Evolutionary conservation across 2,113 vertebrate genomes (phyloP), one percentile per base, ranked within the genome.

Genomic region (Otocyon megalotis): DNA sequence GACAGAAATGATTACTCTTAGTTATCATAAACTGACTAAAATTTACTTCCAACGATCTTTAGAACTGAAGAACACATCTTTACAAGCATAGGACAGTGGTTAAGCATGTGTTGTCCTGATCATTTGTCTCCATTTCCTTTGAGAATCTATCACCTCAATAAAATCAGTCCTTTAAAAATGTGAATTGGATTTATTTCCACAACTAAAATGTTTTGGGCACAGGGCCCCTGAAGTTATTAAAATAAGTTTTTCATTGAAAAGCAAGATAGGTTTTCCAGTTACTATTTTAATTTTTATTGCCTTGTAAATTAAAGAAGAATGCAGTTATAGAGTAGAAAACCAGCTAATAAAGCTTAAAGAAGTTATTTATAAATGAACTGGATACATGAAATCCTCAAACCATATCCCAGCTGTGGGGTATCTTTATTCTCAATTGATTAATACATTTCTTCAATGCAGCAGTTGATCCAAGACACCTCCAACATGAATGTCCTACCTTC

Each of bases 201-300:
- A 65, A n/a, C 79, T 88, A 82, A 96, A 95, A 86, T 26, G 24
- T 84, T 92, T 90, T 79, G 53, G 20, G 80, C 83, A 92, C 53
- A 37, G 63, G 90, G 74, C 35, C 80, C 37, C 62, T 54, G 60
- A 90, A 88, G 79, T 96, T 85, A 89, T 82, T 91, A 91, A 96
- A 90, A 92, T 76, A 88, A 96, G 86, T 60, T 88, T 24, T 93
- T 93, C 89, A 69, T 93, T 93, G 94, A 89, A 96, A 95, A 63
- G 74, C 43, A 74, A 84, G 60, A 80, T 92, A 92, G 63, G 56
- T 81, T 93, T 94, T 95, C 80, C 86, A 83, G 76, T 94, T 94
- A 60, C n/a, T 96, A 58, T 85, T 91, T 96, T 95, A 90, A 97
- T 95, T 96, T 97, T 96, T 95, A 97, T 76, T 92, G 37, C 62